A percentile compares a stretch with the other conserved stretches of the same genome.
phyloP scores from a whole-genome alignment of 2,797 vertebrate species.

The Lepidocolaptes lacrymiger region DNA sequence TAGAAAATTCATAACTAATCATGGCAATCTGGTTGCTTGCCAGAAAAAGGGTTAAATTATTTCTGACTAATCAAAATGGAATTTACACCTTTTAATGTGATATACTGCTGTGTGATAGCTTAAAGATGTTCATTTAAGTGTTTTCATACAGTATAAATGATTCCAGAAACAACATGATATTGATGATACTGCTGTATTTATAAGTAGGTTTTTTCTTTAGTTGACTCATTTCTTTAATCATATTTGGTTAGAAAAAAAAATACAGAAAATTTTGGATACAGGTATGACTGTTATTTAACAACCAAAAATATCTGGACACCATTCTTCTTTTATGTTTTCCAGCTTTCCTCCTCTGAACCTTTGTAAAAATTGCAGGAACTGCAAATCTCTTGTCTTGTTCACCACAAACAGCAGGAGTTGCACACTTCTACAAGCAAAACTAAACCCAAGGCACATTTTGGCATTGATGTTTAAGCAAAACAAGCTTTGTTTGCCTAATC shows the following conservation, averaged over 20 bases:
- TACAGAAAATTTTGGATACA: neutral
- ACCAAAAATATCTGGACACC: neutral
- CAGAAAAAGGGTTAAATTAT: neutral
- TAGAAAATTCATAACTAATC: neutral
- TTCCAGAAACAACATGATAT: neutral
- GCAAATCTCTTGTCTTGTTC: neutral
- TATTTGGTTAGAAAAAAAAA: neutral
- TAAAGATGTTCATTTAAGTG: neutral
- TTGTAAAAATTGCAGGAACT: neutral
- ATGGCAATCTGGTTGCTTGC: neutral
- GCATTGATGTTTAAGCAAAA: neutral
- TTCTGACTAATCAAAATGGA: neutral
- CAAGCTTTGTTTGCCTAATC: neutral
- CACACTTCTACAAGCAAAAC: neutral
- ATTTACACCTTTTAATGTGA: neutral
- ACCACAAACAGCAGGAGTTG: neutral
- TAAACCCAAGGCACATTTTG: neutral
- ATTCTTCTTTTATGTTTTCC: neutral
- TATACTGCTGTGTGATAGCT: neutral
- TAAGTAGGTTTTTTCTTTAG: neutral
- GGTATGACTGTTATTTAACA: neutral
- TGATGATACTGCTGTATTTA: neutral
- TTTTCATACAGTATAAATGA: neutral
- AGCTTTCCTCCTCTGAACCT: neutral
- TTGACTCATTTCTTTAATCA: neutral